phyloP scores from a whole-genome alignment of 2,797 vertebrate species.

The Poecilia velifera region DNA sequence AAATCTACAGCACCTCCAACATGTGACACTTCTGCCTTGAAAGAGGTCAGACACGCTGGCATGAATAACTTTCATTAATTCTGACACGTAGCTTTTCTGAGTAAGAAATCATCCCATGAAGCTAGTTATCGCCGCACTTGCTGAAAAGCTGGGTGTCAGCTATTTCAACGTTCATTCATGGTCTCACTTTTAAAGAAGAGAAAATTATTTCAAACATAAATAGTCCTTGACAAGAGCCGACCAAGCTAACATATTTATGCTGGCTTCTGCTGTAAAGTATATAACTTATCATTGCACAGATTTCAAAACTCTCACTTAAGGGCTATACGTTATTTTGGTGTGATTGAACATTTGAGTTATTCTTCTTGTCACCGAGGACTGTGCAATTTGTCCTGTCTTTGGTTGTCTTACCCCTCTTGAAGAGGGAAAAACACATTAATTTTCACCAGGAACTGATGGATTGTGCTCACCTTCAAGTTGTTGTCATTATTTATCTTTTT shows the following conservation, averaged over 20 bases:
- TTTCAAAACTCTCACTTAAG: constrained; percentile 56
- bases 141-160: constrained; percentile 22
- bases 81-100: constrained; percentile 54
- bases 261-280: constrained; percentile 43
- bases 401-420: constrained; percentile 41
- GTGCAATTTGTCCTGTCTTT: constrained; percentile 57
- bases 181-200: constrained; percentile 33
- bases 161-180: constrained; percentile 32
- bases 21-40: constrained; percentile 45
- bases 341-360: constrained; percentile 67
- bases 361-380: constrained; percentile 45
- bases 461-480: constrained; percentile 73
- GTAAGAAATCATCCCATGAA: constrained; percentile 32
- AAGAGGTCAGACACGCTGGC: constrained; percentile 39
- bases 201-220: constrained; percentile 20
- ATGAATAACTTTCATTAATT: constrained; percentile 57
- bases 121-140: constrained; percentile 40
- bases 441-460: constrained; percentile 65
- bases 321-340: constrained; percentile 45
- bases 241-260: constrained; percentile 43
- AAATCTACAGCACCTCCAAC: constrained; percentile 58
- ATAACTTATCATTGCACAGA: constrained; percentile 58
- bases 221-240: constrained; percentile 41
- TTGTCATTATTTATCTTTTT: constrained; percentile 72
- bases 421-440: constrained; percentile 46